These are phyloP conservation scores for Ganaspis sp. DNA, from an alignment of 1,140 invertebrate genomes.

Conservation along the genomic window DNA sequence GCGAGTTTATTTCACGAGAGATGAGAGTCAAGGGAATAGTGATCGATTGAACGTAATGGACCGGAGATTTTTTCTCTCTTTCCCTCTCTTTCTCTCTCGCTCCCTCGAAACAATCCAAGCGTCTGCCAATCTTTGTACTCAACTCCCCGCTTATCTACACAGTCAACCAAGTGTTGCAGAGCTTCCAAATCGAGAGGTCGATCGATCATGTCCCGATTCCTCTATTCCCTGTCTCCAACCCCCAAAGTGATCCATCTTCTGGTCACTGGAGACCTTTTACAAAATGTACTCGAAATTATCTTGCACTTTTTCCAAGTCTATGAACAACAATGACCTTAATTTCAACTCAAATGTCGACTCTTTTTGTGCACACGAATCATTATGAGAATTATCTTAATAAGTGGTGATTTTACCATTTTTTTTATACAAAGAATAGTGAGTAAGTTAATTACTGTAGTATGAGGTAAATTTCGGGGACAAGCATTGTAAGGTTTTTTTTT, in stretches of 20 bases:
- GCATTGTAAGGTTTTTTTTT: too few relatives aligned
- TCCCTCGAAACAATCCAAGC: constrained; percentile 19
- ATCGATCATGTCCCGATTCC: constrained; percentile 25
- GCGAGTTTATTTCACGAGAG: constrained; percentile 27
- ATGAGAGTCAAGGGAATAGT: constrained; percentile 27
- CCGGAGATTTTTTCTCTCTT: constrained; percentile 20
- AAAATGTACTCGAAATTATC: constrained; percentile 6
- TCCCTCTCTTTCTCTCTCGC: neutral
- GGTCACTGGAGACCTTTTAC: constrained; percentile 22
- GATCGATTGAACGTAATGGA: constrained; percentile 31
- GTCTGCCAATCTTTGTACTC: constrained; percentile 24
- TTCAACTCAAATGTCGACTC: neutral
- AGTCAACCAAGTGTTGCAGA: neutral
- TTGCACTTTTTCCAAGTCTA: constrained; percentile 3
- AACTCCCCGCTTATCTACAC: constrained; percentile 5
- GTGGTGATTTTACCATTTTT: too few relatives aligned
- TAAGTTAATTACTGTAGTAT: too few relatives aligned
- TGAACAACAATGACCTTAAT: constrained; percentile 1
- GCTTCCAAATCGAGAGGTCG: constrained; percentile 22
- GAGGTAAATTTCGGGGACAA: too few relatives aligned
- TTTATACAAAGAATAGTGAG: too few relatives aligned
- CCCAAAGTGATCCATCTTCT: constrained; percentile 22
- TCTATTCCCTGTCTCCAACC: neutral
- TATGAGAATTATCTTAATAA: too few relatives aligned
- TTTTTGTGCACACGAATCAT: too few relatives aligned